Evolutionary conservation across 2,888 invertebrate genomes (phyloP).

Genomic region (Thelaira solivaga): DNA sequence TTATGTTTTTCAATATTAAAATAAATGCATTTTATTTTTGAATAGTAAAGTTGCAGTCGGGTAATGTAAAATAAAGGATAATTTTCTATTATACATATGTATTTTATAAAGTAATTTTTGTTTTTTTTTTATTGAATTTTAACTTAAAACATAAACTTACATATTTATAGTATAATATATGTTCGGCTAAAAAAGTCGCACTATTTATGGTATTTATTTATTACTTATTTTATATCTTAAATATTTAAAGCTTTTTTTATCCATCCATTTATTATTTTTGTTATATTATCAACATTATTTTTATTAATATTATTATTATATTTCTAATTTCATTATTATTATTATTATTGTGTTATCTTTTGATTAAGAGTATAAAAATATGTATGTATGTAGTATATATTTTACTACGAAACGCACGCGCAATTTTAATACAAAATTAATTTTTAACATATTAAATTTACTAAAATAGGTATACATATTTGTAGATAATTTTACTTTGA

Average conservation of each 20-base stretch:
- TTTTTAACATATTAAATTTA: background rate
- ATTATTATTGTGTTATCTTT: conserved; percentile 13
- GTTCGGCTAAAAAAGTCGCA: conserved; percentile 45
- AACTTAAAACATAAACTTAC: conserved; percentile 38
- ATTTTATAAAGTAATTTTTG: conserved; percentile 1
- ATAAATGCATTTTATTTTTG: too few relatives aligned
- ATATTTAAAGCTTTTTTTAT: conserved; percentile 48
- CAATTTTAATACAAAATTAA: background rate
- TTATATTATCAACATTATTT: background rate
- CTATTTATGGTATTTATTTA: conserved; percentile 15
- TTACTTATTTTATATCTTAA: background rate
- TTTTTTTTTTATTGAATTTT: conserved; percentile 31
- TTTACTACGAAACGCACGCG: background rate
- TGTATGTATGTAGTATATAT: conserved; percentile 32
- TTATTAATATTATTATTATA: conserved; percentile 21
- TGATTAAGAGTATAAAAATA: conserved; percentile 53
- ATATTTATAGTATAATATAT: conserved; percentile 20
- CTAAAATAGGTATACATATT: background rate
- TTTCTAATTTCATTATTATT: conserved; percentile 12
- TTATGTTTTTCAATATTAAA: too few relatives aligned
- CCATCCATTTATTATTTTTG: conserved; percentile 43
- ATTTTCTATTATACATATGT: too few relatives aligned
- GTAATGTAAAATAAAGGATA: too few relatives aligned
- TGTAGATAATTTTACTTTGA: background rate
- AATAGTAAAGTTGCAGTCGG: too few relatives aligned